Evolutionary conservation across 2,113 vertebrate species (phyloP).

Genomic region (Naja naja): DNA sequence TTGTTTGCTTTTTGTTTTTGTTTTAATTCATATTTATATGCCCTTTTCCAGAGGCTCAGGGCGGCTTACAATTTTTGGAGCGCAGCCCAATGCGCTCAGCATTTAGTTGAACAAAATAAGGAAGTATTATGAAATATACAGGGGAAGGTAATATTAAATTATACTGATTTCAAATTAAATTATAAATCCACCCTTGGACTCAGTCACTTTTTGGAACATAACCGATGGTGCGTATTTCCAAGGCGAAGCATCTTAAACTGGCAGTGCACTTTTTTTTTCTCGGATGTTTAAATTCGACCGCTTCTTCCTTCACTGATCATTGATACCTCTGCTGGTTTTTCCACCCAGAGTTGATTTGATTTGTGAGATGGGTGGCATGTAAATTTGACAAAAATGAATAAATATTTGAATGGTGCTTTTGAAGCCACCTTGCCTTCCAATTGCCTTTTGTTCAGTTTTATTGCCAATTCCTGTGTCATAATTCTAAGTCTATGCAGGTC

Average conservation of each 20-base stretch:
- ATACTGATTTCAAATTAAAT: background rate
- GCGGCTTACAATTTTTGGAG: too few relatives aligned
- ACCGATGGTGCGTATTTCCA: background rate
- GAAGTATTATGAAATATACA: background rate
- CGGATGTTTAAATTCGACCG: background rate
- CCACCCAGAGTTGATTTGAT: background rate
- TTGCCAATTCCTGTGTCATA: background rate
- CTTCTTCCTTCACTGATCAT: background rate
- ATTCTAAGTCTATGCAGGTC: background rate
- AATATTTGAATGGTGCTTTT: background rate
- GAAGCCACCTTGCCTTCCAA: background rate
- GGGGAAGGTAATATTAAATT: background rate
- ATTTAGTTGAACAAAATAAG: background rate
- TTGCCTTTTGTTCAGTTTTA: background rate
- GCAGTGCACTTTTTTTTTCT: background rate
- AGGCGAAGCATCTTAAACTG: background rate
- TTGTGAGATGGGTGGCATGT: background rate
- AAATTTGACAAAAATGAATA: background rate
- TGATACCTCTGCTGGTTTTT: background rate
- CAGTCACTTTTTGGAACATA: background rate
- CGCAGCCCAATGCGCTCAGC: too few relatives aligned
- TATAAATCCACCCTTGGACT: background rate
- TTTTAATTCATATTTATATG: too few relatives aligned
- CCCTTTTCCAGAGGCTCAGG: too few relatives aligned
- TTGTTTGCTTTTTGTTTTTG: too few relatives aligned